phyloP scores from a whole-genome alignment of 2,888 invertebrate genomes.

The Aradus depressus region DNA sequence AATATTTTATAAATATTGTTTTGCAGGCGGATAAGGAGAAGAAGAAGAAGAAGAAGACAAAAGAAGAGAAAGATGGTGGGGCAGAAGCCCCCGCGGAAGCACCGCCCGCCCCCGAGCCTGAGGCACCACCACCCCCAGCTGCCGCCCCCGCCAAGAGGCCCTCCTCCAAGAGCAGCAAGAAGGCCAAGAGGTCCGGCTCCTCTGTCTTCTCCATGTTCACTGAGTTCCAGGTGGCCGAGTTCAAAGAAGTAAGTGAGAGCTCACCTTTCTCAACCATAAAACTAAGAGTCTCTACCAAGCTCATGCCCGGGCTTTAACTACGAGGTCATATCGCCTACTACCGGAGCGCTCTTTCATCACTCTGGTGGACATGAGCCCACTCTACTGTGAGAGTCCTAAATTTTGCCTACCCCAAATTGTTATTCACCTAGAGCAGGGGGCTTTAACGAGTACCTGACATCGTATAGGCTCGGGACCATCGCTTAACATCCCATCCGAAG shows the following conservation, averaged over 20 bases:
- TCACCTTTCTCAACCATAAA: no score
- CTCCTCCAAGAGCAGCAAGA: constrained; percentile 68
- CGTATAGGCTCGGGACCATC: no score
- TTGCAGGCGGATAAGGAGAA: constrained; percentile 85
- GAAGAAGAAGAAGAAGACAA: constrained; percentile 83
- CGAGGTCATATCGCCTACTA: no score
- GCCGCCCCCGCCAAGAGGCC: constrained; percentile 51
- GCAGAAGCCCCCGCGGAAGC: constrained; percentile 48
- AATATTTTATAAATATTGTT: neutral
- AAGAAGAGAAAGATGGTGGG: constrained; percentile 57
- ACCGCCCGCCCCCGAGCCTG: constrained; percentile 55
- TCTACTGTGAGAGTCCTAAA: no score
- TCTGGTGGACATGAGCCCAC: no score
- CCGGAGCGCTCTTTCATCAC: no score
- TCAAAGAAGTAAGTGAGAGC: constrained; percentile 82
- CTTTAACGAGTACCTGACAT: no score
- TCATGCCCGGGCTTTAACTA: no score
- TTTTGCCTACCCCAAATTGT: no score
- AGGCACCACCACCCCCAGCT: constrained; percentile 43
- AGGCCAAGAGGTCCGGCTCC: constrained; percentile 80
- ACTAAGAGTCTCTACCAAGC: no score
- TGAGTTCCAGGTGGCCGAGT: constrained; percentile 90
- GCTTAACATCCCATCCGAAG: no score
- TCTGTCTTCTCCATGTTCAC: constrained; percentile 96
- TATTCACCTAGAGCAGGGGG: no score